These are phyloP conservation scores for Druon quercuslanigerum DNA, from an alignment of 1,140 invertebrate genomes.

Conservation along the genomic window DNA sequence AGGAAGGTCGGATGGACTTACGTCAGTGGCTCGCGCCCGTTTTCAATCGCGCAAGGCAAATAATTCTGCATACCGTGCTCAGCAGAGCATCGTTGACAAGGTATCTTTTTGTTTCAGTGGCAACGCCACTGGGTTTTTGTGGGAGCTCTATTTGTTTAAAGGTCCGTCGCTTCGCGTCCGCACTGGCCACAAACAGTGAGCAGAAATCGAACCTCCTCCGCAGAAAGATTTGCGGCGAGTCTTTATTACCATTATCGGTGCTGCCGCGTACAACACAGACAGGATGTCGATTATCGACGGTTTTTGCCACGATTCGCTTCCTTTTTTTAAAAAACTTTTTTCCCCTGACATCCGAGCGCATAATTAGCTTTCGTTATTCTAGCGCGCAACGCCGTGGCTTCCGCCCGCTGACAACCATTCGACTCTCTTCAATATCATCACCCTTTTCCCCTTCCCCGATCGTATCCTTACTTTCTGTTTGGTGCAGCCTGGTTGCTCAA, in stretches of 20 bases:
- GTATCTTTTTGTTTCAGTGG: background rate
- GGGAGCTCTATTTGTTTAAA: conserved; percentile 23
- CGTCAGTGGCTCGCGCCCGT: too few relatives aligned
- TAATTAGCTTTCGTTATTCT: conserved; percentile 70
- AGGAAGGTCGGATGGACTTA: too few relatives aligned
- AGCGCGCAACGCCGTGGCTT: conserved; percentile 60
- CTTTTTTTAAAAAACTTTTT: conserved; percentile 24
- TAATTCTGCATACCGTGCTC: background rate
- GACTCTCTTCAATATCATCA: conserved; percentile 32
- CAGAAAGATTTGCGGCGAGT: conserved; percentile 28
- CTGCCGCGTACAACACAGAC: conserved; percentile 57
- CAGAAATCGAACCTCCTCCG: conserved; percentile 2
- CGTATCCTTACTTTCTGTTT: conserved; percentile 30
- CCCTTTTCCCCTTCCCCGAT: background rate
- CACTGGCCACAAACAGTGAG: background rate
- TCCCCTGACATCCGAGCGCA: conserved; percentile 49
- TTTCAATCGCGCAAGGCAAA: background rate
- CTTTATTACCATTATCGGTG: conserved; percentile 10
- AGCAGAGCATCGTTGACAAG: background rate
- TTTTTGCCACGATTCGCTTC: conserved; percentile 54
- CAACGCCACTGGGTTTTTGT: background rate
- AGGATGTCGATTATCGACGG: conserved; percentile 63
- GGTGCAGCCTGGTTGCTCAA: conserved; percentile 41
- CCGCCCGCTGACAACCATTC: conserved; percentile 53
- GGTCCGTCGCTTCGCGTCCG: background rate